phyloP scores from a whole-genome alignment of 2,113 vertebrate species.

The Oncorhynchus keta region DNA sequence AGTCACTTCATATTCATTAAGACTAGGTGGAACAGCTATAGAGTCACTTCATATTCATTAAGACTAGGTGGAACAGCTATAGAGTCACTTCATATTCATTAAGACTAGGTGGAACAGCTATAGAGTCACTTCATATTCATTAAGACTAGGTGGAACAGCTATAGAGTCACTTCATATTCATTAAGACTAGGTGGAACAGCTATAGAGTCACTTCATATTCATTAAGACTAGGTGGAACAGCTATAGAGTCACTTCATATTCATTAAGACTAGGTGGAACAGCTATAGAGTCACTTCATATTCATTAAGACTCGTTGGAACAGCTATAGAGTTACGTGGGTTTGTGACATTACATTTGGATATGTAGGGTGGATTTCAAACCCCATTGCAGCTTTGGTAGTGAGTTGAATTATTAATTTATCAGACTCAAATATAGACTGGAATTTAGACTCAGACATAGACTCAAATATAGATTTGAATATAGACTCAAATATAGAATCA shows the following conservation, averaged over 20 bases:
- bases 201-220: conserved; percentile 46
- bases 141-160: conserved; percentile 31
- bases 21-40: too few relatives aligned
- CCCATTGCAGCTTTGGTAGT: conserved; percentile 37
- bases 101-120: conserved; percentile 27
- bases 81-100: conserved; percentile 54
- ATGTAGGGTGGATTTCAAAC: conserved; percentile 49
- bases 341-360: conserved; percentile 62
- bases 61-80: too few relatives aligned
- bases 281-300: conserved; percentile 35
- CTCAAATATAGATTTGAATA: too few relatives aligned
- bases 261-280: conserved; percentile 46
- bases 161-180: conserved; percentile 50
- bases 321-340: conserved; percentile 39
- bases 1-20: too few relatives aligned
- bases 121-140: conserved; percentile 52
- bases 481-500: too few relatives aligned
- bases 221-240: conserved; percentile 43
- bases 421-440: neutral
- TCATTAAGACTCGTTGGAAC: conserved; percentile 54
- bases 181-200: conserved; percentile 37
- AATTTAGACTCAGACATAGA: too few relatives aligned
- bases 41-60: too few relatives aligned
- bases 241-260: conserved; percentile 41
- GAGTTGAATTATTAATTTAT: conserved; percentile 46